Conservation (phyloP, 2,797 vertebrate species). For the Microchirus variegatus region DNA sequence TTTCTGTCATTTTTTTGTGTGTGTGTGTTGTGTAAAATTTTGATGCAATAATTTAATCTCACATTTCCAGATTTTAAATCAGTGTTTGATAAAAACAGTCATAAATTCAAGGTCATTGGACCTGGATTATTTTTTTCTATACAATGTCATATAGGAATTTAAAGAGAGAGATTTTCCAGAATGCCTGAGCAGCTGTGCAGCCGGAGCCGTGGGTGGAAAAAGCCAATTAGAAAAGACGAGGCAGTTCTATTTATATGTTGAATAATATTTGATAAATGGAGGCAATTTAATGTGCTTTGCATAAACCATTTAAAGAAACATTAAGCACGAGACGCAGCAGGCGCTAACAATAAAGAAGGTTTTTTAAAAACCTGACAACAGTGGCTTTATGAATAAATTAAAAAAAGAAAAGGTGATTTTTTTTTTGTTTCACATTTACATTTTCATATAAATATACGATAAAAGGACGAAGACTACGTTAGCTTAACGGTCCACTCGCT, state of each 20-base stretch:
- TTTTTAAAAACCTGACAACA: neutral
- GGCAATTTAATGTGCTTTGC: slow-evolving; percentile 6
- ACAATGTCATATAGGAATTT: neutral
- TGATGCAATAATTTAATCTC: no score
- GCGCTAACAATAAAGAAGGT: neutral
- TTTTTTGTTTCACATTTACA: no score
- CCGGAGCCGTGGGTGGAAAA: neutral
- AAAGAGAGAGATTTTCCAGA: neutral
- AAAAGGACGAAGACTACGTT: no score
- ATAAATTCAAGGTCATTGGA: neutral
- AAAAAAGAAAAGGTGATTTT: no score
- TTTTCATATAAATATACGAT: no score
- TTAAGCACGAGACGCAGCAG: neutral
- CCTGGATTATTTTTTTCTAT: neutral
- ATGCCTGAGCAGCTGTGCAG: neutral
- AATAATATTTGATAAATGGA: slow-evolving; percentile 1
- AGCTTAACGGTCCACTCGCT: no score
- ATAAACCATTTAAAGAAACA: neutral
- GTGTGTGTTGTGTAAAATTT: no score
- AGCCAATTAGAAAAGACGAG: slow-evolving; percentile 7
- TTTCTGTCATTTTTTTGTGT: no score
- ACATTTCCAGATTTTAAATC: no score
- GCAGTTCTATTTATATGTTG: neutral
- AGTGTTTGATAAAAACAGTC: no score
- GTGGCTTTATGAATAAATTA: no score